Evolutionary conservation across 2,113 vertebrate species (phyloP), one percentile per base, ranked within the genome.

Genomic region (Spea bombifrons): DNA sequence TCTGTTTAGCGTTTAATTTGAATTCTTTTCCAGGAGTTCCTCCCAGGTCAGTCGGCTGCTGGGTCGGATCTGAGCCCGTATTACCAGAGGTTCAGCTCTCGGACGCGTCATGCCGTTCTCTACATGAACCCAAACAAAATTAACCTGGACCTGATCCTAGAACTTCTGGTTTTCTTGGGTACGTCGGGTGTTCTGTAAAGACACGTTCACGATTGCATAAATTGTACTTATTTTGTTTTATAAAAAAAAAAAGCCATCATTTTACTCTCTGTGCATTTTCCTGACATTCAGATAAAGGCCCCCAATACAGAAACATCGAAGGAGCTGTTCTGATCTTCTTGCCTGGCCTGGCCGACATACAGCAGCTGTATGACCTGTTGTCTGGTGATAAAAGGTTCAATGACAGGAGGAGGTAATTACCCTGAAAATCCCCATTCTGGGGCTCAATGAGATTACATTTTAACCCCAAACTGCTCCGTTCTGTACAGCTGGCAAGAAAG

Each of bases 41-140:
- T 98, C 15, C 64, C 92, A 75, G 45, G 88, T 76, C 92, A 94
- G 64, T 83, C 90, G 15, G 85, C 83, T 66, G 63, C 87, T 47
- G 86, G 88, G 80, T 87, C 86, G 9, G 88, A 94, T 76, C 86
- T 95, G 83, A 87, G 90, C 78, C 90, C 93, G 4, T 91, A 92
- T 69, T 93, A 95, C 59, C 91, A 94, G 0, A 92, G 94, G 84
- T 99, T 93, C 48, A 97, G 95, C 85, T 92, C 13, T 82, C 92
- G 93, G 52, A 99, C 97, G 0, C 92, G 91, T 8, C 93, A 97
- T 30, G 94, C 94, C 66, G 75, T 99, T 81, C 90, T 95, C 52
- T 94, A 92, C 83, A 98, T 98, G 96, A 98, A 96, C 85, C 96
- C 96, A 5, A 92, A 96, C 80, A 99, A 97, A 89, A 94, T 99